Base-by-base conservation (phyloP, 2,888 invertebrate genomes). In the Hypselothyrea guttata region DNA sequence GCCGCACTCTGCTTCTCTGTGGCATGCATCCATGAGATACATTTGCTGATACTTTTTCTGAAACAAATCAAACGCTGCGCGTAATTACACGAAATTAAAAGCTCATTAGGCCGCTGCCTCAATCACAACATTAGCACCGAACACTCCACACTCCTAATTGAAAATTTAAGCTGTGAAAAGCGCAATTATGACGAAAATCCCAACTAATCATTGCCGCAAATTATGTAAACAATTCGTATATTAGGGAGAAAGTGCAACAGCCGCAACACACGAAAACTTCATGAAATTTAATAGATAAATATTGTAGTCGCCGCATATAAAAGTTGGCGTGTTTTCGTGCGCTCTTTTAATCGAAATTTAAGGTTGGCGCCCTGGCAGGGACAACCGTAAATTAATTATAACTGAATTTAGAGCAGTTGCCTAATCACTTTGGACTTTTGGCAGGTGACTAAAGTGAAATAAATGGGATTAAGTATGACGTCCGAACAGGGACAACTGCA, bases 81-180 rank as follows among this genome's bases (percentile, higher is more conserved):
- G 64, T 67, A 78, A 78, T 83, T 78, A 60, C 77, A 18, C 16
- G 60, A 71, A 78, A 78, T 84, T 73, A 76, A 78, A 78, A 84
- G 55, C 74, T 46, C 81, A 76, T 84, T 84, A 78, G 66, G 49
- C 16, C 38, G 33, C 22, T 22, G 22, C 22, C 22, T 22, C 22
- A 22, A 5, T n/a, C 22, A 22, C 22, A 22, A 22, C n/a, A n/a
- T n/a, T n/a, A n/a, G n/a, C n/a, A n/a, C n/a, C n/a, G n/a, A n/a
- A n/a, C n/a, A n/a, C n/a, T n/a, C n/a, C n/a, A n/a, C n/a, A n/a
- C n/a, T n/a, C n/a, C n/a, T 35, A 22, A 57, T 59, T 52, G 42
- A 51, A 55, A 54, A 56, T 56, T 44, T 60, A 13, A 30, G 53
- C 45, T 66, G 73, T 75, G 66, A 64, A 83, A 78, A 78, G 22